These are phyloP conservation scores for Kryphioiulus occultus DNA, from an alignment of 2,888 invertebrate species.

Conservation along the genomic window DNA sequence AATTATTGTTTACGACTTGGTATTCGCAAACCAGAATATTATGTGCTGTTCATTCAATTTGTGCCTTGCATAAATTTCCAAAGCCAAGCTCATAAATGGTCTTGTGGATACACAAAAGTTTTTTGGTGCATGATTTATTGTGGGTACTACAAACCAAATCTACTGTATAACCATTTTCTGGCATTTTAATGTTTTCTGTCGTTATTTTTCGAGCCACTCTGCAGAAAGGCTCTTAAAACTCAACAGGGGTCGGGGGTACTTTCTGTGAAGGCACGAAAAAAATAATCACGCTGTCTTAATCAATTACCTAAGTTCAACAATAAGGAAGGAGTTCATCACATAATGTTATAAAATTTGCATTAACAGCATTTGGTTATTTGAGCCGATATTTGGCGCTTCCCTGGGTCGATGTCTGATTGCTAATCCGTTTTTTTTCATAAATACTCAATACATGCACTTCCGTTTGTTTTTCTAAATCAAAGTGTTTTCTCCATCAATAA, in stretches of 20 bases:
- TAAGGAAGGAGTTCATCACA: not conserved
- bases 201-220: not conserved
- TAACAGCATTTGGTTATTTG: not conserved
- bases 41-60: not conserved
- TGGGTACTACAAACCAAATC: not conserved
- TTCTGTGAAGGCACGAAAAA: not conserved
- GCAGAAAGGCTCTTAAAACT: not conserved
- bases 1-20: not conserved
- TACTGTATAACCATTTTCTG: not conserved
- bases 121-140: not conserved
- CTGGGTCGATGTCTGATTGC: too few relatives aligned
- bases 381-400: not conserved
- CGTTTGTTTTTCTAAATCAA: not conserved
- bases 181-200: not conserved
- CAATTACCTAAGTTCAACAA: not conserved
- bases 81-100: not conserved
- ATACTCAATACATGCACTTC: not conserved
- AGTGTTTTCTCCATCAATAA: not conserved
- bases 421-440: too few relatives aligned
- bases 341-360: not conserved
- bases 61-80: not conserved
- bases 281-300: not conserved
- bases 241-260: not conserved
- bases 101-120: not conserved
- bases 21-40: conserved; percentile 3